These are phyloP conservation scores for Strigamia maritima DNA, from an alignment of 2,888 invertebrate species.

Conservation along the genomic window DNA sequence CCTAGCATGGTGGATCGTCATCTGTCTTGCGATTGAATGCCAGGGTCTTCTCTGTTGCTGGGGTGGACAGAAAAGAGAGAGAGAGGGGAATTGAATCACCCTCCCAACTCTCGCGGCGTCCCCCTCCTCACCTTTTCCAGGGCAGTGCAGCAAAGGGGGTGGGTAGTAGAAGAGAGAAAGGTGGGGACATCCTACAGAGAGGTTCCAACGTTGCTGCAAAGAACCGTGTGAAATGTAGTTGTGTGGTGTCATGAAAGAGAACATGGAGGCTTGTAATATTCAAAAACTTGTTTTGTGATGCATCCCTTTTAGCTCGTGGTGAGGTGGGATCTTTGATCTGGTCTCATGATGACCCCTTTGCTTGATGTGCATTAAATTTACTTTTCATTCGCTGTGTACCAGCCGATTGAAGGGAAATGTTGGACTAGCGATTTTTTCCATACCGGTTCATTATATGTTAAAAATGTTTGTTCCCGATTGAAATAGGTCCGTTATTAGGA, in stretches of 20 bases:
- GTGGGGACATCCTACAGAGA: constrained; percentile 23
- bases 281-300: constrained; percentile 10
- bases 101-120: background rate
- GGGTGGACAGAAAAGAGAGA: constrained; percentile 16
- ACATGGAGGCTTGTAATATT: constrained; percentile 16
- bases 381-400: background rate
- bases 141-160: background rate
- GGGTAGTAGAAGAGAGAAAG: background rate
- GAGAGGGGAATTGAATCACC: constrained; percentile 17
- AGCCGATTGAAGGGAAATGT: no score
- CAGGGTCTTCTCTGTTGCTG: constrained; percentile 31
- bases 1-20: constrained; percentile 28
- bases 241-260: constrained; percentile 23
- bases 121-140: background rate
- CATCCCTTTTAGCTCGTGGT: constrained; percentile 18
- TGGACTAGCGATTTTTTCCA: no score
- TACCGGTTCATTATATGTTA: no score
- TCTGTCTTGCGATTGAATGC: constrained; percentile 22
- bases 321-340: constrained; percentile 20
- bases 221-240: constrained; percentile 19
- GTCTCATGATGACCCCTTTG: constrained; percentile 12
- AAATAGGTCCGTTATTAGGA: no score
- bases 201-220: constrained; percentile 23
- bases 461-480: no score
- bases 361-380: constrained; percentile 9